Conservation (phyloP, 2,888 invertebrate genomes). For the Eupeodes luniger region DNA sequence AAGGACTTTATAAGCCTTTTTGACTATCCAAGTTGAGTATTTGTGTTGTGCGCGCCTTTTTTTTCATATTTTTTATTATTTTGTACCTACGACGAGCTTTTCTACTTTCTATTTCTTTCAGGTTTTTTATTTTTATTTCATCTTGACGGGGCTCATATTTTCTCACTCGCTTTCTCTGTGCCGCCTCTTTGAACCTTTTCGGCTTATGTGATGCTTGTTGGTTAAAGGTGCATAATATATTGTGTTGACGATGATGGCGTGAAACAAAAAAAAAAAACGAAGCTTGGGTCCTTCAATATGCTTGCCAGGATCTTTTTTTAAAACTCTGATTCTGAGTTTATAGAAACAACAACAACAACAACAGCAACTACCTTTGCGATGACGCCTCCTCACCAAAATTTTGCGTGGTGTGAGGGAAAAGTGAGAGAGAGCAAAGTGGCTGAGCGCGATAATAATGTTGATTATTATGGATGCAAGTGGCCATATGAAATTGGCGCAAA, state of each 20-base stretch:
- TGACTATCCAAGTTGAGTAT: slow-evolving; percentile 76
- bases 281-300: slow-evolving; percentile 42
- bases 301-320: slow-evolving; percentile 32
- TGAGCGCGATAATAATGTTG: slow-evolving; percentile 61
- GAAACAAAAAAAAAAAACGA: slow-evolving; percentile 60
- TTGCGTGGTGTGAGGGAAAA: slow-evolving; percentile 20
- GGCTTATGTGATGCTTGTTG: slow-evolving; percentile 66
- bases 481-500: slow-evolving; percentile 54
- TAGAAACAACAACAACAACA: slow-evolving; percentile 12
- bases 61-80: slow-evolving; percentile 28
- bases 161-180: slow-evolving; percentile 53
- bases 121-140: slow-evolving; percentile 32
- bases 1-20: slow-evolving; percentile 76
- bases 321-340: slow-evolving; percentile 28
- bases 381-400: slow-evolving; percentile 32
- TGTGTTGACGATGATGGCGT: slow-evolving; percentile 74
- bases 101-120: slow-evolving; percentile 64
- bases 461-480: slow-evolving; percentile 52
- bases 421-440: slow-evolving; percentile 69
- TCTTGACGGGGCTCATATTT: slow-evolving; percentile 7
- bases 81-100: slow-evolving; percentile 41
- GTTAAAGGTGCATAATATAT: slow-evolving; percentile 75
- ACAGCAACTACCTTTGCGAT: slow-evolving; percentile 52
- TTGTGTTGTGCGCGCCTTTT: slow-evolving; percentile 73
- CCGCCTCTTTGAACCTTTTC: slow-evolving; percentile 75